phyloP scores from a whole-genome alignment of 2,888 invertebrate genomes.

The Nomada flava region DNA sequence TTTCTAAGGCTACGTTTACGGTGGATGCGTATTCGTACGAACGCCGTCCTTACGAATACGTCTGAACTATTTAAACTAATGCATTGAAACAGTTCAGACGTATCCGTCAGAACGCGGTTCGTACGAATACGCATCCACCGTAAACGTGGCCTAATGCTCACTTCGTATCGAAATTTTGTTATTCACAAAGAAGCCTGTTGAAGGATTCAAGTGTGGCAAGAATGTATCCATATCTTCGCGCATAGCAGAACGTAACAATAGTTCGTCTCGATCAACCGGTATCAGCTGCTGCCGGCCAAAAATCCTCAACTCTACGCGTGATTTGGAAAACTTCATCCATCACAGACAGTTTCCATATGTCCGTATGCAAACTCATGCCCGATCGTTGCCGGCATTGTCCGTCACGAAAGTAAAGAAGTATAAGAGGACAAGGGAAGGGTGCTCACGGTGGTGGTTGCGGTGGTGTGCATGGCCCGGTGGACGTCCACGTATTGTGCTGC shows the following conservation, averaged over 20 bases:
- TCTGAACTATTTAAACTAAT: no score
- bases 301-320: background rate
- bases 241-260: no score
- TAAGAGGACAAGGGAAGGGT: constrained; percentile 23
- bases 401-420: constrained; percentile 32
- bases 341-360: background rate
- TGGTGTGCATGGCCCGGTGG: constrained; percentile 39
- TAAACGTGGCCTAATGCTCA: no score
- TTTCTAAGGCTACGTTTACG: no score
- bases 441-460: constrained; percentile 23
- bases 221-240: background rate
- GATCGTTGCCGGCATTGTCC: constrained; percentile 40
- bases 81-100: no score
- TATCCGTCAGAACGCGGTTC: no score
- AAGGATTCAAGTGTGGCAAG: background rate
- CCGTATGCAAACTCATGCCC: constrained; percentile 17
- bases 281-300: constrained; percentile 11
- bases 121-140: no score
- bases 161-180: no score
- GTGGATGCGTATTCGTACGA: no score
- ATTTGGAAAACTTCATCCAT: constrained; percentile 24
- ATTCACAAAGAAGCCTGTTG: no score
- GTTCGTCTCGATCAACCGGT: background rate
- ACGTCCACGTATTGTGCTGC: constrained; percentile 60
- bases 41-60: no score